Evolutionary conservation across 2,797 vertebrate species (phyloP), one percentile per base, ranked within the genome.

Genomic region (Rhodeus uyekii): DNA sequence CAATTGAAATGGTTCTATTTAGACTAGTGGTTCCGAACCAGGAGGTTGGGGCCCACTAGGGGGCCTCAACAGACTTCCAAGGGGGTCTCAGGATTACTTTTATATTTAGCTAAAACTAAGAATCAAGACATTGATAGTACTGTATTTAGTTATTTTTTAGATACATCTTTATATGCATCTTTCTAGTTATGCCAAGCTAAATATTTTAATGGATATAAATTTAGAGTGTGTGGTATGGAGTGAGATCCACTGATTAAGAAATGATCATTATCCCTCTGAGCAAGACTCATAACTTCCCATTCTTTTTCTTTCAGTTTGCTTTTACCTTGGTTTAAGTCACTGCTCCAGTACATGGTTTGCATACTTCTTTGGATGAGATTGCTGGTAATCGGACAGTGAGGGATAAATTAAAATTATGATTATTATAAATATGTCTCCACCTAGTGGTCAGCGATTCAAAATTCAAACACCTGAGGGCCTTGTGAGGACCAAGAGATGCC

Each of bases 381-480:
- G 46, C 6, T 48, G 6, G n/a, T 50, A 19, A 64, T 55, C 50
- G 48, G 8, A 77, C 27, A 46, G 29, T 18, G 38, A 67, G 24
- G 5, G 34, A 67, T 60, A 38, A 42, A 44, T 32, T 36, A 5
- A 16, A 44, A 9, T 19, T 29, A 61, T 1, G 32, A 78, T 81
- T 77, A 64, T 77, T 82, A 79, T 46, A 82, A 85, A 83, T 79
- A 39, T 87, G 87, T 83, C 86, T 86, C 87, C 86, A 86, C 86
- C 87, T 87, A 85, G 86, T 86, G 87, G 87, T 77, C 14, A 18
- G 12, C 19, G 50, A 12, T 60, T 80, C 18, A 12, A 39, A 27
- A 72, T 71, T 64, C 8, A 68, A 60, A 34, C 18, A 48, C 29
- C 72, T 36, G 42, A 39, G 72, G 34, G 8, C 24, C n/a, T n/a